Evolutionary conservation across 2,888 invertebrate genomes (phyloP).

Genomic region (Ptychoptera contaminata): DNA sequence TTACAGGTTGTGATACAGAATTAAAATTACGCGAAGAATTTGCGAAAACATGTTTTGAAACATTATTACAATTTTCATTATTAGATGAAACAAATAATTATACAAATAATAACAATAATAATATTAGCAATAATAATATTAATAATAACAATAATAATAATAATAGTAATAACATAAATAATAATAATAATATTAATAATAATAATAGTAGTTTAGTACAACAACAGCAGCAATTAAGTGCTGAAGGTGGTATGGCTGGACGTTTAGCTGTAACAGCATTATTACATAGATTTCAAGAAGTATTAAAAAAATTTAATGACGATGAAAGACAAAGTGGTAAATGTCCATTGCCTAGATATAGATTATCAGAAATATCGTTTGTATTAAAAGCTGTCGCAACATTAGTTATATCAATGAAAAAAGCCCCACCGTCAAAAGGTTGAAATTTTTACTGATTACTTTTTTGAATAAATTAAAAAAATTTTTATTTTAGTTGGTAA

Average conservation of each 20-base stretch:
- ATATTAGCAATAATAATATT: conserved; percentile 14
- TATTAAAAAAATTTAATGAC: conserved; percentile 72
- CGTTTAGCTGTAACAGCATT: conserved; percentile 82
- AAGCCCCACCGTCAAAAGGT: conserved; percentile 77
- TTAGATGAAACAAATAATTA: conserved; percentile 44
- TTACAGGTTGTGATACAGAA: conserved; percentile 58
- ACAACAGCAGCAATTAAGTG: conserved; percentile 19
- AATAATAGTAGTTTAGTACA: conserved; percentile 12
- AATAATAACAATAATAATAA: conserved; percentile 15
- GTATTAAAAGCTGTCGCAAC: conserved; percentile 90
- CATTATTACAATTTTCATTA: conserved; percentile 82
- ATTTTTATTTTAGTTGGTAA: conserved; percentile 51
- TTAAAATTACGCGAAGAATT: conserved; percentile 82
- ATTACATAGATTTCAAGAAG: conserved; percentile 83
- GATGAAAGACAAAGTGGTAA: conserved; percentile 72
- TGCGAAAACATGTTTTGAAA: conserved; percentile 92
- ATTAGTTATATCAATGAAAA: conserved; percentile 79
- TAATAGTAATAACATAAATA: conserved; percentile 9
- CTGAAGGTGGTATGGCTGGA: conserved; percentile 47
- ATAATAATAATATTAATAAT: conserved; percentile 12
- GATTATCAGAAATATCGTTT: conserved; percentile 89
- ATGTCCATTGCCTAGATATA: conserved; percentile 77
- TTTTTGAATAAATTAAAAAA: neutral
- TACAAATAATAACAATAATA: conserved; percentile 6
- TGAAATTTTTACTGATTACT: too few relatives aligned